Percentiles rank a stretch among this genome's conserved stretches.
Evolutionary conservation across 2,888 invertebrate species (phyloP).

Genomic region (Periphyllus acericola): DNA sequence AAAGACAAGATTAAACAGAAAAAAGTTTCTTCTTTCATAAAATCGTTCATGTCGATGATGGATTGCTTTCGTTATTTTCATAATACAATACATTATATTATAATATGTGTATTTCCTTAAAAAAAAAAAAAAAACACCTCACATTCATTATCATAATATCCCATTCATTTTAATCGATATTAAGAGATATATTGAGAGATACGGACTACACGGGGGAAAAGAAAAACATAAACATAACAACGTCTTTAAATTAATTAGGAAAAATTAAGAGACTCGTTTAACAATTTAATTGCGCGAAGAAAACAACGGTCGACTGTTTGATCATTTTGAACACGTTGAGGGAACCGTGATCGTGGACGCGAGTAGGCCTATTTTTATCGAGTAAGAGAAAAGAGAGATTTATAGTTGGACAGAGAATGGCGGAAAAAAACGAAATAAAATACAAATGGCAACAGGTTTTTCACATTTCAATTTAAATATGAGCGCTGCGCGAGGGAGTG

Average conservation of each 20-base stretch:
- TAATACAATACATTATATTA: not conserved
- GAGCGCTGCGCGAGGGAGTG: not conserved
- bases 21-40: not conserved
- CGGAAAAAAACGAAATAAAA: not conserved
- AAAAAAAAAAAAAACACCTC: not conserved
- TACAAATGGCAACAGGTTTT: not conserved
- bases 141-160: not conserved
- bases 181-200: too few relatives aligned
- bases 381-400: too few relatives aligned
- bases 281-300: too few relatives aligned
- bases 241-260: not conserved
- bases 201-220: too few relatives aligned
- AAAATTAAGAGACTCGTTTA: not conserved
- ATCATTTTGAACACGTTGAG: too few relatives aligned
- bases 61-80: not conserved
- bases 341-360: too few relatives aligned
- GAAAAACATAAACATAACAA: too few relatives aligned
- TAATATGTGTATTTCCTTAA: not conserved
- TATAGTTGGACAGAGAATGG: too few relatives aligned
- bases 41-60: not conserved
- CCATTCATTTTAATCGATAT: not conserved
- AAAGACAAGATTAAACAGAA: not conserved
- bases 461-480: not conserved
- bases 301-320: too few relatives aligned
- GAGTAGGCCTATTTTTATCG: too few relatives aligned